A percentile compares a stretch with the other conserved stretches of the same genome.
phyloP scores from a whole-genome alignment of 92 coral and sea anemone genomes.

The Umimayanthus chanpuru region DNA sequence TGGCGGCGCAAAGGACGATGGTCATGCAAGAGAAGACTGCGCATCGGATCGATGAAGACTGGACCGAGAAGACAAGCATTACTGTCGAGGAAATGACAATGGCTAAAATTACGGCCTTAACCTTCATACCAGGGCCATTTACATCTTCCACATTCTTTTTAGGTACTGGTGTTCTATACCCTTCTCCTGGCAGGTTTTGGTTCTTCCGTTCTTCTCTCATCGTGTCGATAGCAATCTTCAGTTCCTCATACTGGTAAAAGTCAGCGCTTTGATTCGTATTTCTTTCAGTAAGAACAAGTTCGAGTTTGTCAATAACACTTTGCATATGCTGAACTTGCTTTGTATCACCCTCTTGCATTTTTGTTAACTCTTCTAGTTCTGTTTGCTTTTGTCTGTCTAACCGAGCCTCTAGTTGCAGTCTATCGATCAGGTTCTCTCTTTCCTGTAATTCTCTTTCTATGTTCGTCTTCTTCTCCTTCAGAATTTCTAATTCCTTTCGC shows the following conservation, averaged over 20 bases:
- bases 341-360: neutral
- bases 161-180: neutral
- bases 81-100: constrained; percentile 28
- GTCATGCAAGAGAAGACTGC: constrained; percentile 33
- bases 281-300: constrained; percentile 43
- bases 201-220: constrained; percentile 60
- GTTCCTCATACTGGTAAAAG: constrained; percentile 64
- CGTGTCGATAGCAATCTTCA: constrained; percentile 59
- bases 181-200: constrained; percentile 36
- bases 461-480: constrained; percentile 40
- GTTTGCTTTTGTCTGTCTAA: neutral
- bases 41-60: constrained; percentile 38
- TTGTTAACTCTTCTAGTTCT: neutral
- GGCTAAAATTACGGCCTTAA: constrained; percentile 24
- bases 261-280: constrained; percentile 49
- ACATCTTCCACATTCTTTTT: constrained; percentile 38
- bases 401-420: neutral
- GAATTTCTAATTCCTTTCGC: constrained; percentile 3
- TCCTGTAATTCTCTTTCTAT: neutral
- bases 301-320: constrained; percentile 9
- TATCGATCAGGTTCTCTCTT: neutral
- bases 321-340: neutral
- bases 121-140: constrained; percentile 34
- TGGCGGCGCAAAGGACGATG: constrained; percentile 43
- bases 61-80: constrained; percentile 35